Evolutionary conservation across 2,888 invertebrate genomes (phyloP), one percentile per base, ranked within the genome.

Genomic region (Anthophora plumipes): DNA sequence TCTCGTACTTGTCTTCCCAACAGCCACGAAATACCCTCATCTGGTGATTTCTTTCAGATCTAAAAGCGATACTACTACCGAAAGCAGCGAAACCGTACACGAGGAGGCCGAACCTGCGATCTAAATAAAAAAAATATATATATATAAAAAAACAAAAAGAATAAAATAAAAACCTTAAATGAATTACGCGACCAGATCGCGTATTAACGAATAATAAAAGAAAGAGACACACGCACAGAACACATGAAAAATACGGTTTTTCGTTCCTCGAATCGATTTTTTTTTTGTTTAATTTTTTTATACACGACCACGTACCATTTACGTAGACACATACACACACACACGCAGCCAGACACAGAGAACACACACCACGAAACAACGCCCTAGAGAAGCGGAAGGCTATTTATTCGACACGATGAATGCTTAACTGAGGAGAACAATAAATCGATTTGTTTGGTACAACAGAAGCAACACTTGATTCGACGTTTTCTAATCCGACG

Each of bases 11-110:
- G 60, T 82, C 76, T 80, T 75, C 74, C 78, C 69, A 73, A 55
- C 64, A 80, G 64, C 64, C 78, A 77, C 74, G 72, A 83, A 79
- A 86, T 69, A 82, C 79, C 88, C 83, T 92, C 84, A 91, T 91
- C 83, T 90, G 85, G 86, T 93, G 90, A 92, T 93, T 93, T 92
- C 92, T 93, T 93, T 93, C 93, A 93, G 93, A 93, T 93, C 92
- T 87, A 93, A 93, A 93, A 92, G 89, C 87, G 92, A 92, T 89
- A 90, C 89, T 71, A 64, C 71, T 84, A 91, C 90, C 89, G 92
- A 92, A 91, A 86, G 89, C 89, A 90, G 83, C 87, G 91, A 92
- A 83, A 91, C 86, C 70, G 88, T 90, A 70, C 87, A 91, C 84
- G 91, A 93, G 89, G 93, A 92, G 73, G 86, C 88, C 82, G 91